A percentile compares a stretch with the other conserved stretches of the same genome.
These are phyloP conservation scores for Albula goreensis DNA, from an alignment of 2,113 vertebrate genomes.

Conservation along the genomic window DNA sequence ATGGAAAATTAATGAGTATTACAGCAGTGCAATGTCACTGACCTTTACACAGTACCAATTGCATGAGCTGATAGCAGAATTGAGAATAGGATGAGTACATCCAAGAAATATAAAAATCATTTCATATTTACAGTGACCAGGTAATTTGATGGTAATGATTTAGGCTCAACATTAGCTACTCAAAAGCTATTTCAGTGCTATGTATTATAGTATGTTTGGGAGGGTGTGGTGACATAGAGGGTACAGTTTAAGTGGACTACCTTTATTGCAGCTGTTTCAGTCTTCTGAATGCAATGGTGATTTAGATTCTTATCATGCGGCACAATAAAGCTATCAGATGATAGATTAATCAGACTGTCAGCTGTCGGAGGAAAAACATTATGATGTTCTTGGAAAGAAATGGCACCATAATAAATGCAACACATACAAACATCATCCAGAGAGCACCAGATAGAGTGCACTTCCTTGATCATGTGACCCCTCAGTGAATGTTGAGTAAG, in stretches of 20 bases:
- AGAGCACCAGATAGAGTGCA: not conserved
- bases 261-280: not conserved
- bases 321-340: not conserved
- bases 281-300: too few relatives aligned
- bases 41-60: not conserved
- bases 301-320: not conserved
- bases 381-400: not conserved
- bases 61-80: not conserved
- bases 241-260: not conserved
- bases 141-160: not conserved
- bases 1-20: not conserved
- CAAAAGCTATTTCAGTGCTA: not conserved
- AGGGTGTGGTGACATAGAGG: not conserved
- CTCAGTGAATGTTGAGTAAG: conserved; percentile 31
- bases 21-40: not conserved
- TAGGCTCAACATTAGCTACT: too few relatives aligned
- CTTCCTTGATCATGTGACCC: not conserved
- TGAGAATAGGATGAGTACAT: not conserved
- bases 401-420: not conserved
- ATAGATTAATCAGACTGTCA: not conserved
- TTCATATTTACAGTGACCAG: not conserved
- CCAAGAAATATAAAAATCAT: not conserved
- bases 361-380: not conserved
- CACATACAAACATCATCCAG: not conserved
- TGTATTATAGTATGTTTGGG: not conserved